Percentiles rank a stretch among this genome's conserved stretches.
phyloP scores from a whole-genome alignment of 2,113 vertebrate genomes.

The Damaliscus lunatus region DNA sequence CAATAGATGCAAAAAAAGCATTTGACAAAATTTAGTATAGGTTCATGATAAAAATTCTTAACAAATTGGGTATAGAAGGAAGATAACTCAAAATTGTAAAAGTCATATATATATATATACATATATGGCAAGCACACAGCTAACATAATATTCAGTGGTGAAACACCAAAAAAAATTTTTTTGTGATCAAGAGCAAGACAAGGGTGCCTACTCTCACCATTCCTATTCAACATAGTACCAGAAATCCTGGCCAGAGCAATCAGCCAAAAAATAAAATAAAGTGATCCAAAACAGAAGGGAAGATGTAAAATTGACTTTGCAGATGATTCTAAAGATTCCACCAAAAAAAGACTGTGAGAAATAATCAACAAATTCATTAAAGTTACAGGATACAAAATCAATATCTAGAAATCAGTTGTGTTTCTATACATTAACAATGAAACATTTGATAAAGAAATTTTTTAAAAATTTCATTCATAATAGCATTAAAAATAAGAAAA shows the following conservation, averaged over 20 bases:
- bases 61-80: neutral
- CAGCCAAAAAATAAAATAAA: neutral
- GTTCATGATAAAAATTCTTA: neutral
- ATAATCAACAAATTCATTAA: neutral
- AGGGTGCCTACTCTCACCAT: neutral
- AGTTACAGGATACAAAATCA: neutral
- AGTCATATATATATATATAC: too few relatives aligned
- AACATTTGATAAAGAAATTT: neutral
- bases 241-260: neutral
- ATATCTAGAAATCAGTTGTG: neutral
- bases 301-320: neutral
- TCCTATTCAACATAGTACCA: neutral
- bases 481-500: neutral
- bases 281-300: neutral
- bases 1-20: neutral
- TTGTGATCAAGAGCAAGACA: neutral
- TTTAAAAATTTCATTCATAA: neutral
- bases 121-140: neutral
- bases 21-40: neutral
- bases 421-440: neutral
- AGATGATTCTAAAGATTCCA: neutral
- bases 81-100: neutral
- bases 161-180: accelerated
- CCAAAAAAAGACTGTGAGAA: neutral
- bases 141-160: neutral